Base-by-base conservation (phyloP, 2,888 invertebrate genomes). In the Drosophila sordidula region DNA sequence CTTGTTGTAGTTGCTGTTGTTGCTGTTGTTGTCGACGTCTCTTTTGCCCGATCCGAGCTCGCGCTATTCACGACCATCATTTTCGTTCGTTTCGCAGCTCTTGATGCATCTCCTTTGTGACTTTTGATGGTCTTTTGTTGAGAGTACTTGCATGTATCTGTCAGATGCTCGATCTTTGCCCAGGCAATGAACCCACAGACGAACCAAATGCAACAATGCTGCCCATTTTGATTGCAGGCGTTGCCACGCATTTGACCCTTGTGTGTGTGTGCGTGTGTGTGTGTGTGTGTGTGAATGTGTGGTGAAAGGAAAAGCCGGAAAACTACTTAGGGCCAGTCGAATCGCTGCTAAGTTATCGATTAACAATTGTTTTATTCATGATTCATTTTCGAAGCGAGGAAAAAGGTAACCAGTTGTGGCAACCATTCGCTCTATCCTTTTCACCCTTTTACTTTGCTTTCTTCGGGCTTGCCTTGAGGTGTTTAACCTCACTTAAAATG, bases 401-500 rank as follows among this genome's bases (percentile, higher is more conserved):
- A 34, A 34, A 34, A 34, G 36, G 26, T 11, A 18, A 4, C 11
- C 6, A 29, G 18, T 12, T 11, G 26, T 6, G 18, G 1, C 18
- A 18, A 16, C 1, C 14, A 6, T 29, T 52, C 41, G 6, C 11
- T 25, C 4, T 25, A 44, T 14, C 44, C 55, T 25, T 55, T 51
- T 39, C 58, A 67, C 55, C 67, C 57, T 57, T 72, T 47, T 18
- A 45, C 50, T 50, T 16, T 9, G 18, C 25, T 50, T 50, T 29
- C 29, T 26, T 12, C 29, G 12, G 26, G 25, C 42, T 29, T 39
- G 49, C 58, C 18, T 29, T 46, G 69, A 71, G 82, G 79, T 84
- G 79, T 67, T 82, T 82, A 82, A 82, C 82, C 85, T 75, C 75
- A 78, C 77, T 79, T 81, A 63, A 81, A 79, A 65, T 63, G 70